Evolutionary conservation across 2,888 invertebrate species (phyloP).

Genomic region (Himalopsyche tibetana): DNA sequence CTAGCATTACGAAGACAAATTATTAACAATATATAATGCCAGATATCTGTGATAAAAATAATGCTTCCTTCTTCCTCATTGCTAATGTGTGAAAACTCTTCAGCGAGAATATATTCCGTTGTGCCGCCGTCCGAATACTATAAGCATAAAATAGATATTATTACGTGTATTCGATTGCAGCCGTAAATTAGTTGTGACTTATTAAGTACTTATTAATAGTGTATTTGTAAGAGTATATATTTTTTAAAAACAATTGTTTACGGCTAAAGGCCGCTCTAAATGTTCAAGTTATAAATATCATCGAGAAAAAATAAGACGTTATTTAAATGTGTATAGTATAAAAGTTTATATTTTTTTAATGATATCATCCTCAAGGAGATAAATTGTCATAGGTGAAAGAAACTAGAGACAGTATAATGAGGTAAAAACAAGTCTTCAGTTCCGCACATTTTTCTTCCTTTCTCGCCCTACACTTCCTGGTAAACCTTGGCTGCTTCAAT

Average conservation of each 20-base stretch:
- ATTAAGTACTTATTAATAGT: background rate
- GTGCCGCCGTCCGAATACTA: conserved; percentile 22
- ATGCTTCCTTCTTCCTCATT: conserved; percentile 9
- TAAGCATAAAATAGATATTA: conserved; percentile 35
- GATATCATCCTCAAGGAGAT: too few relatives aligned
- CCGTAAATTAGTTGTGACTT: conserved; percentile 7
- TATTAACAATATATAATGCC: background rate
- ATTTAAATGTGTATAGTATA: too few relatives aligned
- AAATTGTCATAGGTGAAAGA: too few relatives aligned
- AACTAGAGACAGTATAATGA: too few relatives aligned
- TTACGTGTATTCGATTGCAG: conserved; percentile 9
- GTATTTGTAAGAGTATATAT: background rate
- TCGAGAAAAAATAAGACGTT: too few relatives aligned
- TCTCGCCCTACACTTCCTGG: too few relatives aligned
- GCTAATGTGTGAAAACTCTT: background rate
- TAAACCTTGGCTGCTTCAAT: too few relatives aligned
- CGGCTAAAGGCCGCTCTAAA: too few relatives aligned
- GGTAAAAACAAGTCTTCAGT: too few relatives aligned
- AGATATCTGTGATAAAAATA: conserved; percentile 40
- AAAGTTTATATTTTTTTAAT: too few relatives aligned
- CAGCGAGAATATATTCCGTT: conserved; percentile 14
- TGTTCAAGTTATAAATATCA: too few relatives aligned
- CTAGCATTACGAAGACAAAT: conserved; percentile 36
- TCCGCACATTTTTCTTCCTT: too few relatives aligned
- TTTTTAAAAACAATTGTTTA: background rate